Conservation (phyloP, 2,888 invertebrate species). For the Biston stratarius region DNA sequence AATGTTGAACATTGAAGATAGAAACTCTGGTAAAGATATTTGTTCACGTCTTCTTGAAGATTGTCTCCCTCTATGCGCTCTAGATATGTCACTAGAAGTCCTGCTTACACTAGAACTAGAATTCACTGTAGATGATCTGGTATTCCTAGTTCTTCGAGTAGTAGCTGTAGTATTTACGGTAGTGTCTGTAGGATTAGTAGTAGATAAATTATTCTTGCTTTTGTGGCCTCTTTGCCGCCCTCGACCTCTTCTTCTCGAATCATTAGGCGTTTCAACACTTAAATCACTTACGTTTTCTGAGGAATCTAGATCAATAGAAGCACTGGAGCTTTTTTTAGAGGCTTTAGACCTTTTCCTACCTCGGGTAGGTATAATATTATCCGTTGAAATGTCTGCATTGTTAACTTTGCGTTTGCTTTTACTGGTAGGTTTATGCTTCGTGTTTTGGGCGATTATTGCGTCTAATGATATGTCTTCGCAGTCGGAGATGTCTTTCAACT, state of each 20-base stretch:
- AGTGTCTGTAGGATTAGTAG: neutral
- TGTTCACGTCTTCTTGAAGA: neutral
- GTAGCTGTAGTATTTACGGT: neutral
- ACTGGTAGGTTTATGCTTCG: slow-evolving; percentile 18
- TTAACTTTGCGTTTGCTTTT: slow-evolving; percentile 16
- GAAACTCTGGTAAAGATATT: neutral
- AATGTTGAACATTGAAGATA: slow-evolving; percentile 6
- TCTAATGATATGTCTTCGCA: slow-evolving; percentile 53
- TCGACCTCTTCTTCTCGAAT: slow-evolving; percentile 2
- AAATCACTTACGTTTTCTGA: neutral
- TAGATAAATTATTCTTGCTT: neutral
- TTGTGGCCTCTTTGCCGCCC: slow-evolving; percentile 15
- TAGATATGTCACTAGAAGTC: neutral
- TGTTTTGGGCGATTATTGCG: slow-evolving; percentile 52
- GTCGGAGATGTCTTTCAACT: slow-evolving; percentile 27
- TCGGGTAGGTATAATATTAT: slow-evolving; percentile 19
- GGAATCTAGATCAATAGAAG: slow-evolving; percentile 3
- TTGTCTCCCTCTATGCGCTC: slow-evolving; percentile 24
- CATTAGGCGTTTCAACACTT: neutral
- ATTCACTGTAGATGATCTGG: neutral
- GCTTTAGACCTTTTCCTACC: slow-evolving; percentile 8
- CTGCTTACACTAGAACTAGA: neutral
- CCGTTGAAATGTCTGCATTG: slow-evolving; percentile 15
- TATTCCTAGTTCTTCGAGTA: neutral
- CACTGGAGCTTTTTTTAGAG: neutral